phyloP scores from a whole-genome alignment of 2,113 vertebrate genomes.

The Laticauda laticaudata region DNA sequence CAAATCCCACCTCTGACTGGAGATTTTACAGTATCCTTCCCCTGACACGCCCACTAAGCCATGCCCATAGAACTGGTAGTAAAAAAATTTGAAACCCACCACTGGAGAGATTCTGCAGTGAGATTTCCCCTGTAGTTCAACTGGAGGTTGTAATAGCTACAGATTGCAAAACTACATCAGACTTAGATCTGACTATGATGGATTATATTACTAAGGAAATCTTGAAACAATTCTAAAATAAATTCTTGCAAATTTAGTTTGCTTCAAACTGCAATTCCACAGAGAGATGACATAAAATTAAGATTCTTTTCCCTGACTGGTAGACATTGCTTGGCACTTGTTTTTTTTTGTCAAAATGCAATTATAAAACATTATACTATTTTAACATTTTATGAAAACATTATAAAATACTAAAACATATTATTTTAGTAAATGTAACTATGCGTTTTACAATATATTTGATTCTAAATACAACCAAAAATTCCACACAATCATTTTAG shows the following conservation, averaged over 20 bases:
- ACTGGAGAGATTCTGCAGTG: background rate
- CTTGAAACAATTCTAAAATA: background rate
- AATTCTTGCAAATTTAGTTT: background rate
- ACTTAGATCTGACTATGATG: background rate
- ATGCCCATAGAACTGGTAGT: too few relatives aligned
- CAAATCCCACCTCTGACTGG: too few relatives aligned
- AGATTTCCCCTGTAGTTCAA: background rate
- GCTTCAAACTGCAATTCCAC: background rate
- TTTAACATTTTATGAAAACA: background rate
- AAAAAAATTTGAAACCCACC: too few relatives aligned
- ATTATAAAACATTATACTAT: background rate
- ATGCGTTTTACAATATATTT: background rate
- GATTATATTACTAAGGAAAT: background rate
- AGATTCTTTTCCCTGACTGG: background rate
- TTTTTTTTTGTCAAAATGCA: background rate
- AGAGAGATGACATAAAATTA: background rate
- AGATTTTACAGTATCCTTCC: too few relatives aligned
- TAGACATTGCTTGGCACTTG: background rate
- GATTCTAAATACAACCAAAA: background rate
- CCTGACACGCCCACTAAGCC: too few relatives aligned
- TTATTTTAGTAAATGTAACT: background rate
- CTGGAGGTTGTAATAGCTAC: background rate
- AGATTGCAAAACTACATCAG: background rate
- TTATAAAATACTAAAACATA: background rate
- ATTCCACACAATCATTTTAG: background rate